Evolutionary conservation across 2,888 invertebrate genomes (phyloP), one percentile per base, ranked within the genome.

Genomic region (Trypoxylon attenuatum): DNA sequence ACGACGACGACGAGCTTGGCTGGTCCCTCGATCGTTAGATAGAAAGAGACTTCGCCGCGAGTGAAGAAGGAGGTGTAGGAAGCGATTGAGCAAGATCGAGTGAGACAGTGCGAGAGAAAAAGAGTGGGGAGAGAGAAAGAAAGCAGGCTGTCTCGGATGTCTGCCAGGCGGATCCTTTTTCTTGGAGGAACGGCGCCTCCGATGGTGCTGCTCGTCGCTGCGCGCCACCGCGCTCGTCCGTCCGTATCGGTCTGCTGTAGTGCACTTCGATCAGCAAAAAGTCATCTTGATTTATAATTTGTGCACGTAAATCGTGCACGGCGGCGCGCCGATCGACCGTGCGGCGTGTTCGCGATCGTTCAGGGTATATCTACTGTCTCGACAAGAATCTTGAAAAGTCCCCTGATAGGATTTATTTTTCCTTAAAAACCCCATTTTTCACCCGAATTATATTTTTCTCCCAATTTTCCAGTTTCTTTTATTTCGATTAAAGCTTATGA

Each of bases 121-220:
- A 43, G 45, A 59, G 15, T 59, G 39, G 47, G 45, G 23, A 19
- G 23, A 41, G 38, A 42, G 33, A 23, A 43, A 19, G 13, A 51
- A 8, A 50, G 25, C 22, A 6, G 29, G 21, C 25, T 38, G 15
- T 33, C 77, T 80, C 72, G 75, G 63, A 78, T 73, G 74, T 78
- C 77, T 73, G 79, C 70, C 52, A 73, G 75, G 47, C 68, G 66
- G 65, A 76, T 76, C 72, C 60, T 75, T 75, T 74, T 75, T 75
- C 72, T 71, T 5, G 21, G 21, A 55, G 60, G 59, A 56, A 56
- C 54, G 71, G 71, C 71, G 71, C 68, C 72, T 68, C 55, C 56
- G 54, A 4, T 33, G 33, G n/a, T 33, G 33, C 33, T 33, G 33
- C 33, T 33, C 33, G 33, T 33, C 33, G 33, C 33, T n/a, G n/a